Base-by-base conservation (phyloP, 2,797 vertebrate genomes). In the Tapirus indicus region DNA sequence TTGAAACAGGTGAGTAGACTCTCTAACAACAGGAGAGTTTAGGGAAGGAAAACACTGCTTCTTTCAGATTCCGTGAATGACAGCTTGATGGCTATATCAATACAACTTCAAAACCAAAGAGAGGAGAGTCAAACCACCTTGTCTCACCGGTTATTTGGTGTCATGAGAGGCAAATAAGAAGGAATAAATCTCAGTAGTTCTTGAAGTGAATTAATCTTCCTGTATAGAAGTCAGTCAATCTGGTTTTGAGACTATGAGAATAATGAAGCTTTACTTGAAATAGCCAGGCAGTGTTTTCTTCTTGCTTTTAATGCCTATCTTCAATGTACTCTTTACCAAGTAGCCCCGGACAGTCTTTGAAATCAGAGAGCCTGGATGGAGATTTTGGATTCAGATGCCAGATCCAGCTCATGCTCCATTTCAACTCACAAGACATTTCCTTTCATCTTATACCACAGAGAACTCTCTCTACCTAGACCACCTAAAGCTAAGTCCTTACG, bases 161-260 rank as follows among this genome's bases (percentile, higher is more conserved):
- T 25, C 79, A 5, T 0, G 27, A 0, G 6, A 91, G 88, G 84
- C 68, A 66, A 95, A 56, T 38, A 9, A 23, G 54, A 71, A 84
- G 64, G 90, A 47, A 8, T 49, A 41, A 5, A 47, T 27, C 18
- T 79, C 5, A 1, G 44, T 69, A 20, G 7, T 69, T 92, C 86
- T 82, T 64, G 69, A 94, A 74, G 64, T 66, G 54, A 79, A 82
- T 80, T 68, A 80, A 84, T 49, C 41, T 75, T 68, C 92, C n/a
- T 0, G 27, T 13, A 35, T 2, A 44, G n/a, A 71, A 86, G n/a
- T 72, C 64, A 38, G 47, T 32, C 38, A 38, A 49, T n/a, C 32
- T 41, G 23, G 4, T 38, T 79, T 84, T 5, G 41, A 58, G 32
- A 82, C 60, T 92, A 20, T 52, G 82, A 85, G 56, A 86, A 41